Evolutionary conservation across 2,797 vertebrate genomes (phyloP).

Genomic region (Pteronotus mesoamericanus): DNA sequence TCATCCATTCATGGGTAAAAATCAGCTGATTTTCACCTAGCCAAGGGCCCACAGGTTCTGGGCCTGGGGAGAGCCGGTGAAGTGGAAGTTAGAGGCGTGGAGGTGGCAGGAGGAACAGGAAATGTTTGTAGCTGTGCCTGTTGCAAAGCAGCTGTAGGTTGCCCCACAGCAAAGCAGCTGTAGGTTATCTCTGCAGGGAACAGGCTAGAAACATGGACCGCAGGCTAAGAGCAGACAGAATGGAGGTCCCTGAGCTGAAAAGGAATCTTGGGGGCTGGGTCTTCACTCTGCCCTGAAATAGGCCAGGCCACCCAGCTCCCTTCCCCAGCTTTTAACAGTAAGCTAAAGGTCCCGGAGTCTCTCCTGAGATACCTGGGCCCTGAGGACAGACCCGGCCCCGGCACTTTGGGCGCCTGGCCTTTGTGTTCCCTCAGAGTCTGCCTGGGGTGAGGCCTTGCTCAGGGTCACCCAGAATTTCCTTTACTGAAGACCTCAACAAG

Average conservation of each 20-base stretch:
- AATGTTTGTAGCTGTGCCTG: neutral
- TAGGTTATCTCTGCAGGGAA: neutral
- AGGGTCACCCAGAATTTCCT: neutral
- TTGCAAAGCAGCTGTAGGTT: neutral
- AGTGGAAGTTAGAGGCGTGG: fast-evolving
- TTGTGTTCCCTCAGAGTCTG: neutral
- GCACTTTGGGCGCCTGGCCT: fast-evolving
- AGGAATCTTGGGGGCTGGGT: too few relatives aligned
- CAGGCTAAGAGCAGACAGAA: neutral
- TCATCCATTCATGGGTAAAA: neutral
- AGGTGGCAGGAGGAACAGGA: neutral
- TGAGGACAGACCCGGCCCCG: neutral
- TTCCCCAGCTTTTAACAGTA: neutral
- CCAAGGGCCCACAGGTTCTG: neutral
- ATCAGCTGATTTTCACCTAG: neutral
- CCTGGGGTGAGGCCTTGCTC: neutral
- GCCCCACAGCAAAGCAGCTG: neutral
- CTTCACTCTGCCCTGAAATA: neutral
- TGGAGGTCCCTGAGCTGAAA: neutral
- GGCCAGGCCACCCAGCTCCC: neutral
- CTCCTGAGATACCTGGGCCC: neutral
- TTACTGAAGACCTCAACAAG: neutral
- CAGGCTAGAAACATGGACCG: too few relatives aligned
- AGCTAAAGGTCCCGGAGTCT: neutral
- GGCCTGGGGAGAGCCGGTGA: neutral